Base-by-base conservation (phyloP, 2,797 vertebrate genomes). In the Acropternis orthonyx region DNA sequence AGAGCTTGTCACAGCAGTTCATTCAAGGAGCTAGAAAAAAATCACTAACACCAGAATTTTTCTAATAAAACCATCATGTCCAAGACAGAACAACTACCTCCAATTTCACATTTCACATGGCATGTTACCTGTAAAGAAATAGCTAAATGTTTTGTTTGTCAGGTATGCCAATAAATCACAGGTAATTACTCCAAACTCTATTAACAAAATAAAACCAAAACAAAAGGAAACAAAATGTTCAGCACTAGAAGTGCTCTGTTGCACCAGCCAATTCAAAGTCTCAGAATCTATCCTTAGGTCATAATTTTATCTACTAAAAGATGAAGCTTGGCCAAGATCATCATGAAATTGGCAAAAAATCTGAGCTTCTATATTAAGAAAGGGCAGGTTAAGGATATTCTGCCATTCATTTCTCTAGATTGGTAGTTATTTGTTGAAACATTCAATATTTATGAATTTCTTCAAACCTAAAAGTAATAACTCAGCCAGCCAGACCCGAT, bases 31-130 rank as follows among this genome's bases (percentile, higher is more conserved):
- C 27, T 56, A 48, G n/a, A 22, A 76, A 95, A 87, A 49, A 48
- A 62, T 80, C 63, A 84, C 63, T 82, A 91, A 92, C 8, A 66
- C 61, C 66, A 85, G 51, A 9, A 44, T 49, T 61, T 87, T 89
- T 94, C 62, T 92, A 92, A 94, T 92, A 88, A 95, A 97, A 91
- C 52, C 41, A n/a, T 69, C 69, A 74, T 28, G 51, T 59, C 71
- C 88, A 79, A 92, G 89, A 89, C 82, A 97, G 66, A 86, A 63
- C 74, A 91, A 34, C 72, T 86, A 80, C 80, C 72, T 89, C 85
- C 55, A 92, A 72, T 92, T 94, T 96, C 87, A 87, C 74, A 93
- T 93, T 88, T 85, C 74, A 80, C 85, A 72, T 89, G 76, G 63
- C 24, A 44, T 34, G 14, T 52, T 88, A 62, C 66, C 62, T 79